Evolutionary conservation across 2,113 vertebrate genomes (phyloP), one percentile per base, ranked within the genome.

Genomic region (Orthonyx spaldingii): DNA sequence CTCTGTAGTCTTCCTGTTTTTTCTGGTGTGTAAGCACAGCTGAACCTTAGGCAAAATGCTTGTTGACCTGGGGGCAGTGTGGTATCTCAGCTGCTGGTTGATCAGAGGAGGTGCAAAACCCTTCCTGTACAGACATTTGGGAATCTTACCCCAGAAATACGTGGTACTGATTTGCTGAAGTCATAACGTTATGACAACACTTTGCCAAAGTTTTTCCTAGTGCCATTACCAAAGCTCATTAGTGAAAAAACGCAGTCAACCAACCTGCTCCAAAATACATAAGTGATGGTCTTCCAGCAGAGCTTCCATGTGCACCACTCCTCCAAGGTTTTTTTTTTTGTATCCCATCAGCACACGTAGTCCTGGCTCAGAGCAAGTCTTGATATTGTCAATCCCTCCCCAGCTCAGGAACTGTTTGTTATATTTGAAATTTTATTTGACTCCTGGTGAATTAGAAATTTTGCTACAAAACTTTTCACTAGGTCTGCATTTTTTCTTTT

Each of bases 181-280:
- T 78, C 4, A 0, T 50, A 69, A 21, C 5, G 2, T 16, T 16
- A 2, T 11, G 19, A 26, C 11, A 55, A 4, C 3, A 3, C 11
- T 68, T 90, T 7, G 39, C 33, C 21, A 3, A 35, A 87, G 23
- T 3, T 85, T 63, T 33, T 92, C 42, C 47, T 42, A 35, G 26
- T 46, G 21, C 30, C 30, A 82, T 87, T 75, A 42, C 33, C 56
- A 71, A 59, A 87, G 70, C 16, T n/a, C 28, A 4, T 19, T 32
- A 13, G 11, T 42, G 39, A 69, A 61, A 39, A 39, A 64, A 84
- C 75, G 1, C 1, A 1, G 3, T 72, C 28, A 47, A 8, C 6
- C 39, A 59, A 8, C 18, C 61, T 52, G 2, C 71, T 82, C 35
- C 18, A 20, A 66, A 33, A 32, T 23, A 23, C 1, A 0, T 11